Conservation (phyloP, 53 echinoderm and acorn worm genomes). For the Paracentrotus lividus region DNA sequence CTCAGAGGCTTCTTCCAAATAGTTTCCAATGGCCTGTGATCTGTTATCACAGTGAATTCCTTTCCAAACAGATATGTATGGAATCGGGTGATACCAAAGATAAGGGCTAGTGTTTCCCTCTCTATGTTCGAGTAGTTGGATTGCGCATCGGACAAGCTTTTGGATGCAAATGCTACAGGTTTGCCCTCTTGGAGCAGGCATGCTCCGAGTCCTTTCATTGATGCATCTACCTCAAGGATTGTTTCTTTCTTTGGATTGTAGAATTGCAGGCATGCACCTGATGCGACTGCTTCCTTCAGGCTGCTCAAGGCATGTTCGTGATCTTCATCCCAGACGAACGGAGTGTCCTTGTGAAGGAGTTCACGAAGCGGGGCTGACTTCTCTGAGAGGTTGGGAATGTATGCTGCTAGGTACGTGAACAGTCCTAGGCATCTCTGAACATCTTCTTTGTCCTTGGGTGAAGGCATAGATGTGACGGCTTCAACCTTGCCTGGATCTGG, state of each 20-base stretch:
- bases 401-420: slow-evolving; percentile 7
- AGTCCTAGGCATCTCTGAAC: slow-evolving; percentile 8
- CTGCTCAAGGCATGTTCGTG: slow-evolving; percentile 51
- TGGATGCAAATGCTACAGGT: slow-evolving; percentile 79
- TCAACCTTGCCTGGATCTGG: slow-evolving; percentile 60
- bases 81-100: slow-evolving; percentile 75
- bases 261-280: slow-evolving; percentile 62
- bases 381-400: background rate
- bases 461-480: background rate
- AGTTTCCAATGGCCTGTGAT: slow-evolving; percentile 82
- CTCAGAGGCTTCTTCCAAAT: too few species aligned
- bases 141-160: slow-evolving; percentile 71
- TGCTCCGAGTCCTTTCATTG: slow-evolving; percentile 68
- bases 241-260: slow-evolving; percentile 61
- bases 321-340: slow-evolving; percentile 57
- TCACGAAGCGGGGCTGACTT: background rate
- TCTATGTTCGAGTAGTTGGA: slow-evolving; percentile 85
- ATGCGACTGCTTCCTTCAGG: background rate
- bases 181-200: slow-evolving; percentile 71
- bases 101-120: slow-evolving; percentile 73
- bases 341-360: slow-evolving; percentile 48
- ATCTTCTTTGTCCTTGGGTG: slow-evolving; percentile 8
- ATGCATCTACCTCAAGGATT: slow-evolving; percentile 71
- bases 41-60: slow-evolving; percentile 71
- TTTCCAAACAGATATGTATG: slow-evolving; percentile 77